These are phyloP conservation scores for Pangasius macronema DNA, from an alignment of 2,797 vertebrate species.

Conservation along the genomic window DNA sequence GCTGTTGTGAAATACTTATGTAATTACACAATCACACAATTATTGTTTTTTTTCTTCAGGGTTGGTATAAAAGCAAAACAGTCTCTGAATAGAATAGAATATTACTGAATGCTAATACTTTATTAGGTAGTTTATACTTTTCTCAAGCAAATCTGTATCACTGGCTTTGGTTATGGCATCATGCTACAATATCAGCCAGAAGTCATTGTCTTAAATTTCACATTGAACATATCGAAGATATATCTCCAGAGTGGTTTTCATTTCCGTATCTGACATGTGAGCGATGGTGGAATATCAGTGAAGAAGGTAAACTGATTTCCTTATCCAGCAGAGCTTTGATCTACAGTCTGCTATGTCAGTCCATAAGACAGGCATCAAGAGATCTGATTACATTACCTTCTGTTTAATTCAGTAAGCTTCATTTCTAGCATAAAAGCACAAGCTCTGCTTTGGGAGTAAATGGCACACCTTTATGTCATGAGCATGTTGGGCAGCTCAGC, in stretches of 20 bases:
- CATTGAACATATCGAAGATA: background rate
- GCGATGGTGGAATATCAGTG: background rate
- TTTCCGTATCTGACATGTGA: background rate
- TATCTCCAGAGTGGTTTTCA: background rate
- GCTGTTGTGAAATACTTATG: background rate
- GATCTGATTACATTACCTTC: constrained; percentile 8
- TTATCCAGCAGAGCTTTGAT: background rate
- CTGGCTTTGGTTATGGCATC: background rate
- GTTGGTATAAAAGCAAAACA: background rate
- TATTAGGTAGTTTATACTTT: background rate
- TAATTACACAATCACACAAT: background rate
- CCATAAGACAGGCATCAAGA: background rate
- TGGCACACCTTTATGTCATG: constrained; percentile 1
- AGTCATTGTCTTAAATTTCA: constrained; percentile 1
- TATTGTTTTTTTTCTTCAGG: background rate
- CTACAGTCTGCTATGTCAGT: background rate
- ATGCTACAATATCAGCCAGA: background rate
- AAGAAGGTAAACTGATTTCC: background rate
- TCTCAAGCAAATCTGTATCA: background rate
- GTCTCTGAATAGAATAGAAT: no score
- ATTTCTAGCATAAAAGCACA: constrained; percentile 25
- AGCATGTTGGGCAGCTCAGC: constrained; percentile 12
- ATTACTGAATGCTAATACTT: background rate
- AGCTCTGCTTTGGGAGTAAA: constrained; percentile 11
- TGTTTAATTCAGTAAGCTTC: constrained; percentile 21